Base-by-base conservation (phyloP, 2,888 invertebrate species). In the Ophion ventricosus region DNA sequence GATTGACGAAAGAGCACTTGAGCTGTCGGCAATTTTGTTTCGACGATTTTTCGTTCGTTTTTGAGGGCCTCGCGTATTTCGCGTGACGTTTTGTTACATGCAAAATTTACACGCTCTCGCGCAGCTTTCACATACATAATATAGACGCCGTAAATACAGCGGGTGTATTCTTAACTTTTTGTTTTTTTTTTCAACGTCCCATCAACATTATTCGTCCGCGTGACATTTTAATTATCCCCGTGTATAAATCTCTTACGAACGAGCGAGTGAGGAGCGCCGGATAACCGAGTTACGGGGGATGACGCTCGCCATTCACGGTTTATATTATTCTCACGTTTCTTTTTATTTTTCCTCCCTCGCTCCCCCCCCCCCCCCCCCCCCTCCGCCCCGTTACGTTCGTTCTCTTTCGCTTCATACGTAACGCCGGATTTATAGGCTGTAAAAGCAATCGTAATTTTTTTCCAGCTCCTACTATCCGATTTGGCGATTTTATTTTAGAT, bases 191-290 rank as follows among this genome's bases (percentile, higher is more conserved):
- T 83, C 78, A 80, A 89, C 89, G 87, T 88, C 87, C 90, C 90
- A 90, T 92, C 91, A 91, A 91, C 92, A 90, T 92, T 91, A 90
- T 88, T 91, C 86, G 89, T 88, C 87, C 79, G 88, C 86, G 89
- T 90, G 92, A 92, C 92, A 92, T 90, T 92, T 93, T 92, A 92
- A 92, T 92, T 92, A 92, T 92, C 90, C 90, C 87, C 88, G 83
- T 86, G 90, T 87, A 91, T 91, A 92, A 92, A 92, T 92, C 90
- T 91, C 86, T 25, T 54, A 88, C 87, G 85, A 49, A 49, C 80
- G 86, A 54, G 81, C 64, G 81, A 86, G 76, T 77, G 76, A 78
- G 79, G 80, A 49, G 79, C 43, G 57, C 75, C 79, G 82, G 83
- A 73, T 70, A 40, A 72, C 81, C 63, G 35, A 70, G 78, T 70